A percentile compares a stretch with the other conserved stretches of the same genome.
Evolutionary conservation across 2,797 vertebrate species (phyloP).

Genomic region (Rhabdomys pumilio): DNA sequence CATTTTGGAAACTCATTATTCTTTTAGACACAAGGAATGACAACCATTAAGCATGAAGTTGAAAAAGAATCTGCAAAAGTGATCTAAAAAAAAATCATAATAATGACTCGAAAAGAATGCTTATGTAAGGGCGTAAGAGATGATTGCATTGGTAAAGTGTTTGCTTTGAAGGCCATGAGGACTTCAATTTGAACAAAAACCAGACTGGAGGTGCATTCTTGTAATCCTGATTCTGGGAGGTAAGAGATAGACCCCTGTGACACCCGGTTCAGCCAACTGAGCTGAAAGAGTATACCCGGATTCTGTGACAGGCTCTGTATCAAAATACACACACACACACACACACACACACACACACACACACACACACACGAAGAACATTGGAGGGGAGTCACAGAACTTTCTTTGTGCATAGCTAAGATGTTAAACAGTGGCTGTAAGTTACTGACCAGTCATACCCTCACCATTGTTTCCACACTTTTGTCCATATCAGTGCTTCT

Average conservation of each 20-base stretch:
- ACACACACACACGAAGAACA: no score
- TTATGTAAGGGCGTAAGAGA: rapidly evolving
- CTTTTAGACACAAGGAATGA: neutral
- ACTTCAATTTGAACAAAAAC: neutral
- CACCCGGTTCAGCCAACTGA: neutral
- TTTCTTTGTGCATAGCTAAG: neutral
- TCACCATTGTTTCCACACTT: neutral
- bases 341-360: no score
- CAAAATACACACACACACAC: neutral
- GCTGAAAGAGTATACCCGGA: neutral
- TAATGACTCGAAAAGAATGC: neutral
- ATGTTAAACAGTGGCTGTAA: neutral
- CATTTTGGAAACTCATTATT: neutral
- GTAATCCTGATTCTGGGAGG: neutral
- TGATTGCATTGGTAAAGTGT: neutral
- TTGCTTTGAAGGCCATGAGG: neutral
- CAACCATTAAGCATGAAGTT: neutral
- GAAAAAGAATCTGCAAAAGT: neutral
- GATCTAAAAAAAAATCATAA: neutral
- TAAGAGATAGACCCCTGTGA: neutral
- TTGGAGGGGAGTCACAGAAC: neutral
- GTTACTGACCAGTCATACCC: neutral
- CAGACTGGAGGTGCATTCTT: neutral
- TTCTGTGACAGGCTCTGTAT: neutral
- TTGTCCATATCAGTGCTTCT: neutral